phyloP scores from a whole-genome alignment of 2,113 vertebrate genomes.

The Sorex araneus region DNA sequence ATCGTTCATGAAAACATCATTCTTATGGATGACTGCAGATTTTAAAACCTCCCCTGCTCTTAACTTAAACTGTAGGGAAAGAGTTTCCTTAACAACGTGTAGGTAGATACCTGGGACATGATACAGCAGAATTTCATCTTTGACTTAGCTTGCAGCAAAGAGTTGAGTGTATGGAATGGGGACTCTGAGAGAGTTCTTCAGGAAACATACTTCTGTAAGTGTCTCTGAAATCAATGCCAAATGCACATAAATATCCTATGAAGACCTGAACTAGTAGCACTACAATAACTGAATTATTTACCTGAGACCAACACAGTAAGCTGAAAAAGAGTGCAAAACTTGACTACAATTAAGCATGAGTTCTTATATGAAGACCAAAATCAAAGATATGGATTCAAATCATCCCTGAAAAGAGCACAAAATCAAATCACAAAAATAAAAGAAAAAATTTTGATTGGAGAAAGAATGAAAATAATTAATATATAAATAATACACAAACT shows the following conservation, averaged over 20 bases:
- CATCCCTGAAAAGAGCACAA: neutral
- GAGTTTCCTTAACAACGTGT: neutral
- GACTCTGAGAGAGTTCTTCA: neutral
- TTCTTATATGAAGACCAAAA: neutral
- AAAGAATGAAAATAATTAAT: neutral
- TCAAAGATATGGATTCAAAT: neutral
- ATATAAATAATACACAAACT: neutral
- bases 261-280: neutral
- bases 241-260: neutral
- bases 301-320: neutral
- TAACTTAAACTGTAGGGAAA: neutral
- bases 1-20: too few relatives aligned
- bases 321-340: neutral
- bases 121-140: neutral
- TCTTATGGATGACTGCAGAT: neutral
- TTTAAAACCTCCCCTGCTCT: neutral
- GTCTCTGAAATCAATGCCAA: neutral
- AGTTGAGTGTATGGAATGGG: neutral
- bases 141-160: neutral
- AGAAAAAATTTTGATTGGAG: neutral
- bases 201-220: constrained; percentile 9
- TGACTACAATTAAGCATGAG: too few relatives aligned
- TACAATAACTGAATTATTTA: neutral
- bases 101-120: neutral
- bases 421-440: neutral